These are phyloP conservation scores for Lasioglossum lativentre DNA, from an alignment of 2,888 invertebrate species.

Conservation along the genomic window DNA sequence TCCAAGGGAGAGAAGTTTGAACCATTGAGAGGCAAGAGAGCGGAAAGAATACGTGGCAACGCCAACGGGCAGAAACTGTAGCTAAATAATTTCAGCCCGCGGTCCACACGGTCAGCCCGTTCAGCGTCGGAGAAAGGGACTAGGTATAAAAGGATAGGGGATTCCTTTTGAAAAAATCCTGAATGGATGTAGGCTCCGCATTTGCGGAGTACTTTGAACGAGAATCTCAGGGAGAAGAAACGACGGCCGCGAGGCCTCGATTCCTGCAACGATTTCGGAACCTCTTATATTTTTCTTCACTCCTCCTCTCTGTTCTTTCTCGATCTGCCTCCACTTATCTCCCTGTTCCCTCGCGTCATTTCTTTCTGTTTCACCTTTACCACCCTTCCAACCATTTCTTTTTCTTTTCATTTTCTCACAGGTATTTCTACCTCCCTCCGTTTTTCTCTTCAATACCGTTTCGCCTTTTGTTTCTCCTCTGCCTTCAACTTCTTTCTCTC, in stretches of 20 bases:
- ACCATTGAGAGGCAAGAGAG: slow-evolving; percentile 23
- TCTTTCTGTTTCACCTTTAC: neutral
- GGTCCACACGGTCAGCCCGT: slow-evolving; percentile 49
- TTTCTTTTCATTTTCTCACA: slow-evolving; percentile 9
- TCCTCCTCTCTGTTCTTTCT: slow-evolving; percentile 24
- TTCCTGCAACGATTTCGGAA: slow-evolving; percentile 56
- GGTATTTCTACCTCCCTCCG: slow-evolving; percentile 20
- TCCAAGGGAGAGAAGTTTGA: slow-evolving; percentile 9
- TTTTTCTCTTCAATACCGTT: slow-evolving; percentile 18
- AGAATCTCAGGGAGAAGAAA: slow-evolving; percentile 60
- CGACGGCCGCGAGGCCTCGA: slow-evolving; percentile 68
- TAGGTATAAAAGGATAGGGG: slow-evolving; percentile 62
- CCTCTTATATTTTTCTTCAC: slow-evolving; percentile 43
- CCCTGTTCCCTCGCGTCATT: slow-evolving; percentile 9
- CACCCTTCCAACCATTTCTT: slow-evolving; percentile 28
- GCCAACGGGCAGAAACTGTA: slow-evolving; percentile 56
- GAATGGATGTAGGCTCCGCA: slow-evolving; percentile 74
- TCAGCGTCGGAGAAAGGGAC: slow-evolving; percentile 41
- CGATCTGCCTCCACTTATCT: slow-evolving; percentile 45
- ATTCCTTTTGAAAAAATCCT: slow-evolving; percentile 74
- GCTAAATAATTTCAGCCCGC: slow-evolving; percentile 67
- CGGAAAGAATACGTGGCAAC: slow-evolving; percentile 47
- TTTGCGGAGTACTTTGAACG: slow-evolving; percentile 67
- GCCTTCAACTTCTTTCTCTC: neutral
- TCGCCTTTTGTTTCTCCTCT: slow-evolving; percentile 38